Percentiles rank a stretch among this genome's conserved stretches.
Evolutionary conservation across 1,140 invertebrate genomes (phyloP).

Genomic region (Phthorimaea operculella): DNA sequence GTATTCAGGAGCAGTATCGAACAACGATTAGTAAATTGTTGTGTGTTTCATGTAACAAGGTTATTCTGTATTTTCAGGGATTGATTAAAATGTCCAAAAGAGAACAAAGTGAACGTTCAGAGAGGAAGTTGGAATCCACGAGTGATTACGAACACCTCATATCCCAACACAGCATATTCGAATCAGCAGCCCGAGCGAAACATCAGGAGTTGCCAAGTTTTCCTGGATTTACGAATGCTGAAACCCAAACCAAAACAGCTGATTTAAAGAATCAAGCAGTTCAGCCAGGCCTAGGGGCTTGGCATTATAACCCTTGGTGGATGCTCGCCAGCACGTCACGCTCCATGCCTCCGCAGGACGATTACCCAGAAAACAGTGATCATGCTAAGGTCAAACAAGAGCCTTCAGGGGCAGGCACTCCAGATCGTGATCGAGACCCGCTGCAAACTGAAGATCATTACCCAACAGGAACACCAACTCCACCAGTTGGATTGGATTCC

Average conservation of each 20-base stretch:
- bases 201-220: slow-evolving; percentile 61
- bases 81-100: slow-evolving; percentile 57
- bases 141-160: slow-evolving; percentile 65
- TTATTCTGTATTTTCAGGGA: neutral
- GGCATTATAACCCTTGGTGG: slow-evolving; percentile 69
- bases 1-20: neutral
- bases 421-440: slow-evolving; percentile 51
- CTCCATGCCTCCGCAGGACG: slow-evolving; percentile 51
- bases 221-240: slow-evolving; percentile 62
- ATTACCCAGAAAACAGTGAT: slow-evolving; percentile 56
- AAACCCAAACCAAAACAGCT: slow-evolving; percentile 62
- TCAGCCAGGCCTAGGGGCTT: slow-evolving; percentile 52
- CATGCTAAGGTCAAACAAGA: slow-evolving; percentile 65
- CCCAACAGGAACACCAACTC: slow-evolving; percentile 40
- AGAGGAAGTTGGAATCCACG: slow-evolving; percentile 52
- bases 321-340: slow-evolving; percentile 64
- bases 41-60: neutral
- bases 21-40: neutral
- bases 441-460: slow-evolving; percentile 50
- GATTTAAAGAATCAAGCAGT: slow-evolving; percentile 46
- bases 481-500: slow-evolving; percentile 51
- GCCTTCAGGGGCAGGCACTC: slow-evolving; percentile 45
- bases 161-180: slow-evolving; percentile 64
- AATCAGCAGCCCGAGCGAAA: slow-evolving; percentile 42
- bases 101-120: slow-evolving; percentile 56